Evolutionary conservation across 37 sponge, comb jelly and placozoan genomes (phyloP).

Genomic region (Cladorhizidae sp.): DNA sequence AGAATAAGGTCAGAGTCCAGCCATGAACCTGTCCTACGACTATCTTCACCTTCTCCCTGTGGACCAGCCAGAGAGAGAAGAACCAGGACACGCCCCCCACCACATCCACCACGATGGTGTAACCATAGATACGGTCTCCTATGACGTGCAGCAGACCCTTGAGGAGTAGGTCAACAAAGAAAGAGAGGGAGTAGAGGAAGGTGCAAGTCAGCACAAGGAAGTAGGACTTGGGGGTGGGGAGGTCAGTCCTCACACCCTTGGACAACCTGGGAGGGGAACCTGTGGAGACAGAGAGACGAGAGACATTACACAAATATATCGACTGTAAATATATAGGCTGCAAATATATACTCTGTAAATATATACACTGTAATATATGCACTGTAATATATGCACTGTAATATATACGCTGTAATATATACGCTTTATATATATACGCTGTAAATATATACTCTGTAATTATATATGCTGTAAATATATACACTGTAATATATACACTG

Average conservation of each 20-base stretch:
- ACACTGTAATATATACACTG: no score
- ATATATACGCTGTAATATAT: no score
- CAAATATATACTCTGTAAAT: no score
- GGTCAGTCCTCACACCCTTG: neutral
- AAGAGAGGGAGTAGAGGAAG: slow-evolving; percentile 31
- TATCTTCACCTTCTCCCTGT: slow-evolving; percentile 11
- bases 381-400: no score
- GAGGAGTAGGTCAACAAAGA: slow-evolving; percentile 31
- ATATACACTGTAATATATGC: no score
- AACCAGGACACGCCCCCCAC: slow-evolving; percentile 62
- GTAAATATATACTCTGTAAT: no score
- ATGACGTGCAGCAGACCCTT: slow-evolving; percentile 30
- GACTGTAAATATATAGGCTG: no score
- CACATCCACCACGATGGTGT: slow-evolving; percentile 41
- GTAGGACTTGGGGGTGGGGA: slow-evolving; percentile 1
- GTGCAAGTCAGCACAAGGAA: neutral
- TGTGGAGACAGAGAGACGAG: neutral
- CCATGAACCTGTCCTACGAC: slow-evolving; percentile 32
- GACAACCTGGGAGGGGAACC: neutral
- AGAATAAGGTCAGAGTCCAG: slow-evolving; percentile 46
- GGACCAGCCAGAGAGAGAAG: slow-evolving; percentile 18
- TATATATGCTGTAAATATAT: no score
- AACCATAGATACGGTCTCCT: slow-evolving; percentile 64
- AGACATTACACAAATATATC: no score
- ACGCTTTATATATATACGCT: no score